phyloP scores from a whole-genome alignment of 2,113 vertebrate species.

The Catharus fuscescens region DNA sequence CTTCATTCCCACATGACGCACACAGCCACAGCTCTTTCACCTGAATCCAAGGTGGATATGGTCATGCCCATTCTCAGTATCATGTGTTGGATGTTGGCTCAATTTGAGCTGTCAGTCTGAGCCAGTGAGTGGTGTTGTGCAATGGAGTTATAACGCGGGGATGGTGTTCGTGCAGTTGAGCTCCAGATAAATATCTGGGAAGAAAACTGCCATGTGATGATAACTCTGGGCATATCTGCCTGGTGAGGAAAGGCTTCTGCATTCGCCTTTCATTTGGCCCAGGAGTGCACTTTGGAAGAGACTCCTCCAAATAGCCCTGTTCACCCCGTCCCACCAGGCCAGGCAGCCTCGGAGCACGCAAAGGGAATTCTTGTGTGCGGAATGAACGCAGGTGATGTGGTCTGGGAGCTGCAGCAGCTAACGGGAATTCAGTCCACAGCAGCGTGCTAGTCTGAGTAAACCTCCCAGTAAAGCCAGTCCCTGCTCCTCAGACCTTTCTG shows the following conservation, averaged over 20 bases:
- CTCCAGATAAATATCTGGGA: conserved; percentile 23
- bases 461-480: neutral
- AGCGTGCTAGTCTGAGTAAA: neutral
- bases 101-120: conserved; percentile 3
- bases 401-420: neutral
- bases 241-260: neutral
- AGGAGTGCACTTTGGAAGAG: neutral
- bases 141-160: neutral
- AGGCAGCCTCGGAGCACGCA: neutral
- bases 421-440: neutral
- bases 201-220: neutral
- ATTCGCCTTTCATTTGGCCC: neutral
- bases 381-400: neutral
- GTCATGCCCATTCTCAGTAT: neutral
- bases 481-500: neutral
- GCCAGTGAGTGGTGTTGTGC: neutral
- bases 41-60: neutral
- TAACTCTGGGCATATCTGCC: neutral
- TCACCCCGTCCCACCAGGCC: neutral
- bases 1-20: neutral
- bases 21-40: neutral
- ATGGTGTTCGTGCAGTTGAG: conserved; percentile 5
- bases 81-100: neutral
- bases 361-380: neutral
- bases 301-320: neutral